Evolutionary conservation across 2,888 invertebrate species (phyloP).

Genomic region (Patella ulyssiponensis): DNA sequence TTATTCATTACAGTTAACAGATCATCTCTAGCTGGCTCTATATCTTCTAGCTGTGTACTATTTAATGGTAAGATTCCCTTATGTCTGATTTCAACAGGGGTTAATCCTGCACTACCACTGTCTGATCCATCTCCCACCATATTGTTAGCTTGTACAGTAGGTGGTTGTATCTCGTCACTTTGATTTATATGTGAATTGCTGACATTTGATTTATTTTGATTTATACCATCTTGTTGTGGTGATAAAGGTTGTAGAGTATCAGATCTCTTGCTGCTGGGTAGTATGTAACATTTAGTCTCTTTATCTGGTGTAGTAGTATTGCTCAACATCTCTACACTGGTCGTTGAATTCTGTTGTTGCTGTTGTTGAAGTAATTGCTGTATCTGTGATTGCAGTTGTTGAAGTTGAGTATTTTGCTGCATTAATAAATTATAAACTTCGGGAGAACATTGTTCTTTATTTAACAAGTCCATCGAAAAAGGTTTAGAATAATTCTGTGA

Average conservation of each 20-base stretch:
- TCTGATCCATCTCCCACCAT: slow-evolving; percentile 11
- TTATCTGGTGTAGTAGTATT: slow-evolving; percentile 8
- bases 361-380: slow-evolving; percentile 56
- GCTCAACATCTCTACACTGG: background rate
- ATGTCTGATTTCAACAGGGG: slow-evolving; percentile 54
- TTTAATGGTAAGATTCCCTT: slow-evolving; percentile 51
- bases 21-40: slow-evolving; percentile 45
- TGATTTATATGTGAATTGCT: background rate
- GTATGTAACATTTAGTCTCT: slow-evolving; percentile 36
- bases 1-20: slow-evolving; percentile 51
- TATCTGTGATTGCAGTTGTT: slow-evolving; percentile 65
- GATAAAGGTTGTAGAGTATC: slow-evolving; percentile 35
- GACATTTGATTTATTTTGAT: background rate
- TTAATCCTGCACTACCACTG: slow-evolving; percentile 29
- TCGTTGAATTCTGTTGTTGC: slow-evolving; percentile 14
- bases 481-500: background rate
- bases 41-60: slow-evolving; percentile 53
- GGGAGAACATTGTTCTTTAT: slow-evolving; percentile 60
- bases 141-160: background rate
- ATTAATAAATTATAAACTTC: slow-evolving; percentile 64
- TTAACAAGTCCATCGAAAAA: slow-evolving; percentile 29
- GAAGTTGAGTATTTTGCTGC: slow-evolving; percentile 65
- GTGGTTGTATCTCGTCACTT: background rate
- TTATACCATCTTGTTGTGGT: background rate
- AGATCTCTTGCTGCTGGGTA: slow-evolving; percentile 57